Percentiles rank a stretch among this genome's conserved stretches.
Evolutionary conservation across 2,113 vertebrate genomes (phyloP).

Genomic region (Corydoras maculifer): DNA sequence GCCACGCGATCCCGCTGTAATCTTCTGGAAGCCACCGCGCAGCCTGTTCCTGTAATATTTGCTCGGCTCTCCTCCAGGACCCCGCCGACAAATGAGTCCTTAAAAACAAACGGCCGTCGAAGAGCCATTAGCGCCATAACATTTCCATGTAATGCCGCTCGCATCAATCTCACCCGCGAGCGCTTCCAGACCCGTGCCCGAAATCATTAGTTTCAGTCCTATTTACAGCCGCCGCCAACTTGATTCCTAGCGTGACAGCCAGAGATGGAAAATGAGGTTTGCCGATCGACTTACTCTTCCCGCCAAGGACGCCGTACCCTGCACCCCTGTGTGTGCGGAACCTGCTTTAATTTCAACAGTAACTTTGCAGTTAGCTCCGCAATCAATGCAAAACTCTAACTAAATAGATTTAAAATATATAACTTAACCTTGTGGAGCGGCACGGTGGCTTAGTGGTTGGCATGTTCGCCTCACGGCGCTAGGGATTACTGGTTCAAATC

Average conservation of each 20-base stretch:
- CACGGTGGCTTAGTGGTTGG: no score
- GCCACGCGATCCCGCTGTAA: constrained; percentile 26
- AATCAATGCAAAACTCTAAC: no score
- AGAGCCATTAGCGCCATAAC: constrained; percentile 11
- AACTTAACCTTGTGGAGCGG: no score
- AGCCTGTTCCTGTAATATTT: constrained; percentile 25
- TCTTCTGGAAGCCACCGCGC: constrained; percentile 8
- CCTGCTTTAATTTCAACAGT: no score
- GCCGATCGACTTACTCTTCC: neutral
- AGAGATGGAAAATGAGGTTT: constrained; percentile 1
- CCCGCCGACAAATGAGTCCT: constrained; percentile 29
- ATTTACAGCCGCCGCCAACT: neutral
- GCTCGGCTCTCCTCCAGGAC: constrained; percentile 13
- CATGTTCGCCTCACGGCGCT: no score
- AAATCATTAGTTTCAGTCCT: constrained; percentile 12
- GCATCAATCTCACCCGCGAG: constrained; percentile 1
- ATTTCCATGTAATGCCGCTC: constrained; percentile 2
- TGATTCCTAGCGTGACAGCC: neutral
- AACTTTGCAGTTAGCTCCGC: no score
- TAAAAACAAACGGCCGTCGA: neutral
- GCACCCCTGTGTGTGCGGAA: no score
- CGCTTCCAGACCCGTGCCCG: neutral
- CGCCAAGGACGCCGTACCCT: constrained; percentile 7
- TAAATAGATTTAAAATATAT: no score
- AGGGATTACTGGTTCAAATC: no score